Base-by-base conservation (phyloP, 1,140 invertebrate genomes). In the Eriocheir sinensis region DNA sequence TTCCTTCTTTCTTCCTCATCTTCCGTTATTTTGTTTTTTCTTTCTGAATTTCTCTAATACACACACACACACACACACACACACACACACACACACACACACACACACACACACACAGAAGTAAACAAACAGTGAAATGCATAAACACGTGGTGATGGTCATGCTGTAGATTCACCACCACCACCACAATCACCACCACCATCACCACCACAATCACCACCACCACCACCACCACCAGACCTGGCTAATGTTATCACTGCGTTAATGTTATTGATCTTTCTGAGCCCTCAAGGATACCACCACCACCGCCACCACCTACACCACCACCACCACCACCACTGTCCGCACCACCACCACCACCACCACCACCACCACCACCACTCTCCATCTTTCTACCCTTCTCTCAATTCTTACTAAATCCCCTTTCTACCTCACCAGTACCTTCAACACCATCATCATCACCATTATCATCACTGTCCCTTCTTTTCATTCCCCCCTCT, bases 211-310 rank as follows among this genome's bases (percentile, higher is more conserved):
- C 44, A 38, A 17, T 36, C 48, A n/a, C 12, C 48, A 2, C 89
- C 21, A 9, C 34, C 48, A 27, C 27, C 27, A 8, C 0, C 9
- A 48, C 44, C 3, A 41, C 27, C 88, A 89, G 40, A n/a, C 80
- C 80, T 85, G 79, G 53, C 83, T 92, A 92, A 92, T 92, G 91
- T 92, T 92, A 85, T 85, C 91, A 92, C 91, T 81, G 53, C 17
- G 79, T 85, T 92, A 92, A 92, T 92, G 91, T 85, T 92, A 92
- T 92, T 92, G 91, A 92, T 92, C 81, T 41, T 40, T 48, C 34
- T 89, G 27, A 89, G 38, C 30, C 91, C 41, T 83, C n/a, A 44
- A 40, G 8, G 36, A 27, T 81, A 8, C 79, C 91, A 6, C 91
- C 38, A 17, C 27, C 36, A 38, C 91, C 80, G 21, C 36, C 48